Base-by-base conservation (phyloP, 1,140 invertebrate genomes). In the Cherax destructor region DNA sequence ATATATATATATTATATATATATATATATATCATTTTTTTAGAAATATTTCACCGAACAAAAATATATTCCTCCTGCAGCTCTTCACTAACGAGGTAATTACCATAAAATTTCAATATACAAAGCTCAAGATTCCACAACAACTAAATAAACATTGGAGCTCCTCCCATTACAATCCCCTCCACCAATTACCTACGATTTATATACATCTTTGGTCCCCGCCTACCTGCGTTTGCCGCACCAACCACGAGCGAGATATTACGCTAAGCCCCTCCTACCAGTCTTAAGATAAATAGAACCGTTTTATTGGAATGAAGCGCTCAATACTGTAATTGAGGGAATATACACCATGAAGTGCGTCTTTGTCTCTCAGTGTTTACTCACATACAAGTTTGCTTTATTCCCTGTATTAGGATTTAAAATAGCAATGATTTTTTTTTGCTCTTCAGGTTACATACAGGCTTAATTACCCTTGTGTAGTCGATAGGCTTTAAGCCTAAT, bases 101-200 rank as follows among this genome's bases (percentile, higher is more conserved):
- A 74, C 3, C 69, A 74, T 74, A 74, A 74, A 74, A 74, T 74
- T 74, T 5, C 69, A 74, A 74, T 74, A 74, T n/a, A 74, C 21
- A 74, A 30, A 24, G 3, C 69, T 30, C 69, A 13, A 74, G 24
- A 30, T 7, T 30, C n/a, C 69, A 74, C 69, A 74, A 74, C 69
- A 74, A 74, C 69, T 9, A 74, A 30, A 74, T 74, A 74, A 74
- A 74, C 69, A 30, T 30, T 24, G 24, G 6, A 30, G 69, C 69
- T 30, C 69, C 69, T n/a, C 24, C 69, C 69, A 74, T 74, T 74
- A 74, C 69, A 74, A 74, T 30, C 69, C 9, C 69, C 69, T 74
- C 69, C n/a, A 30, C 69, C 69, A 74, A 74, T 74, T 74, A 74
- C 69, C 69, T 30, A n/a, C 30, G 69, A 74, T 74, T 41, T 41